Percentiles rank a stretch among this genome's conserved stretches.
phyloP scores from a whole-genome alignment of 2,797 vertebrate genomes.

The Erethizon dorsatum region DNA sequence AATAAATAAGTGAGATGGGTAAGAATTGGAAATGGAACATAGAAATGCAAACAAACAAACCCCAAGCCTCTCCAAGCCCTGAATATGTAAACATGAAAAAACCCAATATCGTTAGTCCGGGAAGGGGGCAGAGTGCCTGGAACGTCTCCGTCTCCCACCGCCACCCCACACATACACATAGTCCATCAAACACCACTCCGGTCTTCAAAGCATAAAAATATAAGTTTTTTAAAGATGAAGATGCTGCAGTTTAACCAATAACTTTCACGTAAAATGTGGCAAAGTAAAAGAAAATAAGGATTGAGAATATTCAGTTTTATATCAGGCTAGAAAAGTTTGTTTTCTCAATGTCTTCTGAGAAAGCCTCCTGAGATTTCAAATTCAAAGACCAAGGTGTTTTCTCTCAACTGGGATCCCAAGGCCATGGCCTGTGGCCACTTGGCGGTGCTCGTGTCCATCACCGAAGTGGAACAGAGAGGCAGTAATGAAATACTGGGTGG shows the following conservation, averaged over 20 bases:
- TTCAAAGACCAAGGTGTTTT: not conserved
- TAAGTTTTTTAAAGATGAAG: constrained; percentile 31
- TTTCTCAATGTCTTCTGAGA: constrained; percentile 47
- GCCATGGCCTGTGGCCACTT: not conserved
- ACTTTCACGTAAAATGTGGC: not conserved
- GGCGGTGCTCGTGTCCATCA: not conserved
- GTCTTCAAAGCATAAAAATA: not conserved
- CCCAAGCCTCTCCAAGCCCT: not conserved
- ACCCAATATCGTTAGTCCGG: not conserved
- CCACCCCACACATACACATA: not conserved
- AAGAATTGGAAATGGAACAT: not conserved
- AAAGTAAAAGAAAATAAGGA: constrained; percentile 36
- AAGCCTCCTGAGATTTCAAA: not conserved
- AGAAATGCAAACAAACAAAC: not conserved
- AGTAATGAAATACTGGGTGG: not conserved
- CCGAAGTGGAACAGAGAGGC: not conserved
- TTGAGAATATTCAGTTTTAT: constrained; percentile 40
- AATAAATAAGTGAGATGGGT: not conserved
- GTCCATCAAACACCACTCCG: not conserved
- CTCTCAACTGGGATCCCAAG: constrained; percentile 47
- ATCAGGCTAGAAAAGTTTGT: constrained; percentile 22
- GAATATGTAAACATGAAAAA: not conserved
- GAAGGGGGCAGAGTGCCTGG: not conserved
- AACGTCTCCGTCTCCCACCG: rapidly evolving
- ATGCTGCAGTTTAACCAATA: not conserved